A percentile compares a stretch with the other conserved stretches of the same genome.
These are phyloP conservation scores for Heliconius cydno DNA, from an alignment of 2,888 invertebrate species.

Conservation along the genomic window DNA sequence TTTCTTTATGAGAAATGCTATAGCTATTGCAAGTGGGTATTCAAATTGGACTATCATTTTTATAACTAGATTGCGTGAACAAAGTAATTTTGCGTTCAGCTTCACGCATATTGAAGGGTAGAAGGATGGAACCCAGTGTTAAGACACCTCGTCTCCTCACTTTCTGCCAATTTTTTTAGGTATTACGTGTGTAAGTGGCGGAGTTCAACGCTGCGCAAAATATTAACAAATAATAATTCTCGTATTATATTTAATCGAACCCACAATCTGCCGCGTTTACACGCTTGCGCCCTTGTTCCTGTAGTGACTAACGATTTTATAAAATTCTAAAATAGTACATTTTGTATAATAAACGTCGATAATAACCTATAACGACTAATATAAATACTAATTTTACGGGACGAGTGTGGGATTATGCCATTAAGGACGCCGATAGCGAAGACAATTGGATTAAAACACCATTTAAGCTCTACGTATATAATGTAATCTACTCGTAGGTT, in stretches of 20 bases:
- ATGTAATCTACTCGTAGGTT: background rate
- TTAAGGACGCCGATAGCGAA: conserved; percentile 22
- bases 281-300: background rate
- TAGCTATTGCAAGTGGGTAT: too few species aligned
- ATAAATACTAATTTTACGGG: background rate
- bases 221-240: background rate
- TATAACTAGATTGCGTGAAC: too few species aligned
- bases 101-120: background rate
- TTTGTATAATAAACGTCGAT: background rate
- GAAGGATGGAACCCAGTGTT: background rate
- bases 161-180: background rate
- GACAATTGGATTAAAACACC: conserved; percentile 27
- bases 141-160: background rate
- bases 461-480: background rate
- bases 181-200: background rate
- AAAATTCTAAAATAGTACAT: background rate
- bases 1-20: background rate
- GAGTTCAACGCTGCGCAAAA: background rate
- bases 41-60: too few species aligned
- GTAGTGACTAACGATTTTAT: background rate
- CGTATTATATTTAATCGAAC: background rate
- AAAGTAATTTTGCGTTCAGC: background rate
- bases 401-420: conserved; percentile 8
- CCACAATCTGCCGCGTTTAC: background rate
- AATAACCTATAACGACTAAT: background rate